A percentile compares a stretch with the other conserved stretches of the same genome.
Conservation (phyloP, 1,140 invertebrate genomes). For the Hycleus phaleratus region DNA sequence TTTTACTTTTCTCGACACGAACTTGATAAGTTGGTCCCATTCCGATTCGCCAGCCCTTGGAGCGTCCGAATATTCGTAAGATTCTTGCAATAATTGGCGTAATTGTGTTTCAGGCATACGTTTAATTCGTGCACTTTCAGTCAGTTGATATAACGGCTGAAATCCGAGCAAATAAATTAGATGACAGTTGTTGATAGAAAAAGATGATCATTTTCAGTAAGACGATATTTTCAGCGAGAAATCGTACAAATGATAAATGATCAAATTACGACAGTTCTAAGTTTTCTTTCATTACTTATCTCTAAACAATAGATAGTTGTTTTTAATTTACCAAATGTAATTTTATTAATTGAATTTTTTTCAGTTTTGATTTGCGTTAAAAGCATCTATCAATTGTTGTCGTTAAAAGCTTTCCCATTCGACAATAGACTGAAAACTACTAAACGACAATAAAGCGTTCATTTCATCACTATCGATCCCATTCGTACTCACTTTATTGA, state of each 20-base stretch:
- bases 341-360: no score
- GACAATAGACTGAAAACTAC: no score
- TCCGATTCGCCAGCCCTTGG: slow-evolving; percentile 63
- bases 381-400: background rate
- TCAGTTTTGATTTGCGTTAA: no score
- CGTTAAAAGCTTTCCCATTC: slow-evolving; percentile 3
- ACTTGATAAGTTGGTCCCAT: slow-evolving; percentile 71
- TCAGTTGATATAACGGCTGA: slow-evolving; percentile 47
- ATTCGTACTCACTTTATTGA: slow-evolving; percentile 42
- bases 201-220: no score
- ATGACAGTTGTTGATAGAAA: no score
- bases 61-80: slow-evolving; percentile 58
- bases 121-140: slow-evolving; percentile 60
- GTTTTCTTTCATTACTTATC: no score
- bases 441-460: background rate
- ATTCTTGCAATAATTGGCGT: slow-evolving; percentile 53
- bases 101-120: slow-evolving; percentile 57
- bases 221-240: no score
- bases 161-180: slow-evolving; percentile 2
- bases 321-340: no score
- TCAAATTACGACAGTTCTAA: no score
- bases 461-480: background rate
- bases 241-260: no score
- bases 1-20: slow-evolving; percentile 57
- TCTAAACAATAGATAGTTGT: no score